phyloP scores from a whole-genome alignment of 2,797 vertebrate genomes.

The Thalassophryne amazonica region DNA sequence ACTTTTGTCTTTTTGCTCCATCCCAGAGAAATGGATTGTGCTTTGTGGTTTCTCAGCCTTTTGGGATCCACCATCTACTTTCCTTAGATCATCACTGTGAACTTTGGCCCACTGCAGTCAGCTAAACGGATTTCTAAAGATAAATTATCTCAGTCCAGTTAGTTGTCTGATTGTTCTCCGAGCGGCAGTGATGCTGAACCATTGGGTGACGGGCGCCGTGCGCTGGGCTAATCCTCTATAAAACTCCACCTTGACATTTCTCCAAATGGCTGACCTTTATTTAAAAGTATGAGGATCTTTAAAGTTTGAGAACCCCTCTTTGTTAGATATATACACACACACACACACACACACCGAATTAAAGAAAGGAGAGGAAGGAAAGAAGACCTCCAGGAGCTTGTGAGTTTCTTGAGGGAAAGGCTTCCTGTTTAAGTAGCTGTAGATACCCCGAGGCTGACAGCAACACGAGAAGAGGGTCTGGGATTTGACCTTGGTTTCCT shows the following conservation, averaged over 20 bases:
- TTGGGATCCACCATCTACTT: neutral
- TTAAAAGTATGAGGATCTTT: too few species aligned
- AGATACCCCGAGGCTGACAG: constrained; percentile 30
- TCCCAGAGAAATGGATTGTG: constrained; percentile 5
- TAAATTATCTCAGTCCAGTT: constrained; percentile 17
- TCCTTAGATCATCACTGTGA: neutral
- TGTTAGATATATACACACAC: too few species aligned
- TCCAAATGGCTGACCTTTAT: too few species aligned
- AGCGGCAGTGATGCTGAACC: neutral
- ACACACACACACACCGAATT: too few species aligned
- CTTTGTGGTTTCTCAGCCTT: constrained; percentile 6
- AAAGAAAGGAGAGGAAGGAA: constrained; percentile 6
- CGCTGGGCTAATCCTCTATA: constrained; percentile 6
- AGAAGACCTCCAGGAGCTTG: constrained; percentile 17
- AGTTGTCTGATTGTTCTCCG: constrained; percentile 4
- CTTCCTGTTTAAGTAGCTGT: constrained; percentile 18
- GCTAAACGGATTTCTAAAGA: constrained; percentile 6
- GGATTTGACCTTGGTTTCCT: constrained; percentile 6
- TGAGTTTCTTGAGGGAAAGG: constrained; percentile 30
- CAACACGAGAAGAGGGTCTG: constrained; percentile 11
- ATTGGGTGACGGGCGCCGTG: neutral
- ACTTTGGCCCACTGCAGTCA: constrained; percentile 7
- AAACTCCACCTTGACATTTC: too few species aligned
- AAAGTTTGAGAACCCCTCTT: too few species aligned
- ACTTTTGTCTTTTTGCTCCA: neutral